Conservation (phyloP, 2,797 vertebrate genomes). For the Sebastes taczanowskii region DNA sequence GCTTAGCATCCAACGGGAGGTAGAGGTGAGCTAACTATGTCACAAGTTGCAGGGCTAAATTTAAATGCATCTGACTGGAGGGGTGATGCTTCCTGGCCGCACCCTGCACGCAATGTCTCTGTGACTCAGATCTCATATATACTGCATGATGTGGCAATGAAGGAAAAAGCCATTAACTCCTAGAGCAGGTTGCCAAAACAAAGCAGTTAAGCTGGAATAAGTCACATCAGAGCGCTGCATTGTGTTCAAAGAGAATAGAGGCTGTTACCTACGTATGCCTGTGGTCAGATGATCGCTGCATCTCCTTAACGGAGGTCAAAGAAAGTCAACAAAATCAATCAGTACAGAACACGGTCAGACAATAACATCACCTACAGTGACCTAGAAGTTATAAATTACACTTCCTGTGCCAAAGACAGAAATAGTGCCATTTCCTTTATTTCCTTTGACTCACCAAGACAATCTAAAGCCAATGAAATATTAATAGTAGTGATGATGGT, state of each 20-base stretch:
- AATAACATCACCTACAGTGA: background rate
- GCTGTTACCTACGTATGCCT: background rate
- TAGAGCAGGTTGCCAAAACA: slow-evolving; percentile 3
- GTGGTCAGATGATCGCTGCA: background rate
- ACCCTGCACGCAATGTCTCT: slow-evolving; percentile 9
- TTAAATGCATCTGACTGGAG: slow-evolving; percentile 34
- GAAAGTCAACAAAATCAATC: background rate
- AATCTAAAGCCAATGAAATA: background rate
- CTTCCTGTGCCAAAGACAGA: background rate
- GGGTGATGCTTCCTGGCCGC: slow-evolving; percentile 14
- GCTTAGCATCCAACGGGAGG: slow-evolving; percentile 24
- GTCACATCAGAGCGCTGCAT: background rate
- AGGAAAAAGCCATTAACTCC: slow-evolving; percentile 4
- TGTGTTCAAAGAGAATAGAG: background rate
- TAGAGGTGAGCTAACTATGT: slow-evolving; percentile 35
- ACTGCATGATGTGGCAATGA: slow-evolving; percentile 1
- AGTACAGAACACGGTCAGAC: background rate
- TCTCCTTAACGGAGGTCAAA: background rate
- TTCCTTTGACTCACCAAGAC: background rate
- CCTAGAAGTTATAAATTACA: background rate
- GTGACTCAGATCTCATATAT: slow-evolving; percentile 32
- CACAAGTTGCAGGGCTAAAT: slow-evolving; percentile 27
- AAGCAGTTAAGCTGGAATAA: background rate
- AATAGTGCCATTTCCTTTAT: background rate
- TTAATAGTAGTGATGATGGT: too few relatives aligned